Evolutionary conservation across 2,113 vertebrate species (phyloP).

Genomic region (Hoplias malabaricus): DNA sequence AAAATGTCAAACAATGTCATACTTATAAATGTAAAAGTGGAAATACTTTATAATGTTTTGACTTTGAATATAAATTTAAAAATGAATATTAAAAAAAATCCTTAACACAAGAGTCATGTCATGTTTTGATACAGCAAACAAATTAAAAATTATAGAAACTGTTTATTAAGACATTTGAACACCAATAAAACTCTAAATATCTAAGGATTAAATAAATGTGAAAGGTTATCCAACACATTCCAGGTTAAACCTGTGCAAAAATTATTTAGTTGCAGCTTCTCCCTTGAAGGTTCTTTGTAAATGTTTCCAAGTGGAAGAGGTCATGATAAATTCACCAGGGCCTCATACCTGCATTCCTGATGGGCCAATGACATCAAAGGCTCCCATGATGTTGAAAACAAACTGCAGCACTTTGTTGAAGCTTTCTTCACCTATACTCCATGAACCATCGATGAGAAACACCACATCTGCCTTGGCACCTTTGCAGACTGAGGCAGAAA

Average conservation of each 20-base stretch:
- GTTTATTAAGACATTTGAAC: no score
- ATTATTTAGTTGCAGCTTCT: not conserved
- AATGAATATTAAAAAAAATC: no score
- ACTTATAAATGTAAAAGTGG: no score
- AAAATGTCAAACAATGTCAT: no score
- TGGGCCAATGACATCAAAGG: slow-evolving; percentile 87
- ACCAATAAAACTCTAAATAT: not conserved
- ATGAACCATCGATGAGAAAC: slow-evolving; percentile 97
- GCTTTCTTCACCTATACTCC: slow-evolving; percentile 98
- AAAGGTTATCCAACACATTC: not conserved
- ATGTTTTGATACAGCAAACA: no score
- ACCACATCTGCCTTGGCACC: slow-evolving; percentile 96
- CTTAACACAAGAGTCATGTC: no score
- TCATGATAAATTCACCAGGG: not conserved
- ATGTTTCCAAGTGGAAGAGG: not conserved
- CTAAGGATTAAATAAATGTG: not conserved
- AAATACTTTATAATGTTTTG: no score
- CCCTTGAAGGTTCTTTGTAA: not conserved
- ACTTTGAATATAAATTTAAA: no score
- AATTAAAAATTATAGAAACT: no score
- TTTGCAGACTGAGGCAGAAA: slow-evolving; percentile 82
- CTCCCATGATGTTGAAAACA: slow-evolving; percentile 84
- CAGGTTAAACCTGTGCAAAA: not conserved
- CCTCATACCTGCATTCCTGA: slow-evolving; percentile 89
- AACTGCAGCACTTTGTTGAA: slow-evolving; percentile 94